Evolutionary conservation across 2,797 vertebrate species (phyloP).

Genomic region (Corythornis leucogaster): DNA sequence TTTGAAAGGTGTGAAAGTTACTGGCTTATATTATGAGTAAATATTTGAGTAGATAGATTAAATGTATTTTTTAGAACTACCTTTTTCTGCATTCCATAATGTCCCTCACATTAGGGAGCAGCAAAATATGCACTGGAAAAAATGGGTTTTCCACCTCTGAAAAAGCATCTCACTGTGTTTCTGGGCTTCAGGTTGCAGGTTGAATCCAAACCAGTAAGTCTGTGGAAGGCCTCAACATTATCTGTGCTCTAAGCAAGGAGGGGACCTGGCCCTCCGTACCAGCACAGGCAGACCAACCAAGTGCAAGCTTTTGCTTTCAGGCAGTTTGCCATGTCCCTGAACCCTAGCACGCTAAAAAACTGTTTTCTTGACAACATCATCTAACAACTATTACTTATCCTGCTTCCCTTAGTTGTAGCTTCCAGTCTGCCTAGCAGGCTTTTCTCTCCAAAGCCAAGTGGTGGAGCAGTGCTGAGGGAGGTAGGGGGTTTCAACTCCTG

Average conservation of each 20-base stretch:
- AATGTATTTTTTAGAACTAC: background rate
- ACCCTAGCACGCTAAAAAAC: background rate
- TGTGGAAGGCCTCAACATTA: background rate
- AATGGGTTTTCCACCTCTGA: background rate
- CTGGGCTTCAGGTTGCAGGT: background rate
- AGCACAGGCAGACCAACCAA: background rate
- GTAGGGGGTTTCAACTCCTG: background rate
- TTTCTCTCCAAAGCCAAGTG: background rate
- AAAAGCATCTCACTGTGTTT: background rate
- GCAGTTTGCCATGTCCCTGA: background rate
- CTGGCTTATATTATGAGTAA: background rate
- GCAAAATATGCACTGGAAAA: background rate
- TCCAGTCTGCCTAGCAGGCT: background rate
- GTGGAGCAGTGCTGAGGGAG: accelerated
- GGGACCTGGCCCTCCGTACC: background rate
- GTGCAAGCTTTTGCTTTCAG: background rate
- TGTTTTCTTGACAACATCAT: background rate
- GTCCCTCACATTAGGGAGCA: background rate
- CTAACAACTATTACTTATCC: background rate
- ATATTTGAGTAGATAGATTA: background rate
- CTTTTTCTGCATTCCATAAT: background rate
- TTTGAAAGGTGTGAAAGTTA: background rate
- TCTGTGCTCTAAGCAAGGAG: background rate
- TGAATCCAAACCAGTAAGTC: background rate
- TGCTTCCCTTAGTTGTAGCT: background rate